Conservation (phyloP, 2,113 vertebrate genomes). For the Sylvia atricapilla region DNA sequence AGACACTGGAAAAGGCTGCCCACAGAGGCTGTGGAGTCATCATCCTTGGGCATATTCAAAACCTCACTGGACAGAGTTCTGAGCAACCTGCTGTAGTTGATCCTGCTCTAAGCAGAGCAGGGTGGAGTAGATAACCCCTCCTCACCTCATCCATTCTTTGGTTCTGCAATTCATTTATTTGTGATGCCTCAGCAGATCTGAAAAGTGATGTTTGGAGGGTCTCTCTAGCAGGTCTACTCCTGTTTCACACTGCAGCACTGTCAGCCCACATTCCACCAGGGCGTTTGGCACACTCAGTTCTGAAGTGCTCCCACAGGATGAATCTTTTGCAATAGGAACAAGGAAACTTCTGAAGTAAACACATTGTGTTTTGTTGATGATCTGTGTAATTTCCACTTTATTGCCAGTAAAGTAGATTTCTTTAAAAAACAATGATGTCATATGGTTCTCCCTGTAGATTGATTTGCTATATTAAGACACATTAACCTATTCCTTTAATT, state of each 20-base stretch:
- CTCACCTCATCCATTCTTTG: background rate
- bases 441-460: background rate
- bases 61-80: background rate
- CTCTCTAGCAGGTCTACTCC: background rate
- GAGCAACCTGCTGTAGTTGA: background rate
- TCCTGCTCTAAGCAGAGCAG: background rate
- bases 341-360: slow-evolving; percentile 8
- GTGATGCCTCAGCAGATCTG: background rate
- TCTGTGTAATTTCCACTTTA: background rate
- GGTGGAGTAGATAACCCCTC: background rate
- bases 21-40: background rate
- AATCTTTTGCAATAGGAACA: background rate
- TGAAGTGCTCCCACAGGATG: background rate
- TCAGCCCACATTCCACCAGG: background rate
- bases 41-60: background rate
- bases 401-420: background rate
- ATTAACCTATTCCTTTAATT: background rate
- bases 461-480: background rate
- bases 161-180: background rate
- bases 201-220: background rate
- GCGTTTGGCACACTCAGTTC: background rate
- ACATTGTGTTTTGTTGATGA: background rate
- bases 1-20: background rate
- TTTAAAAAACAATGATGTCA: background rate
- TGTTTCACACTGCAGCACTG: background rate